Base-by-base conservation (phyloP, 1,140 invertebrate genomes). In the Zeugodacus cucurbitae region DNA sequence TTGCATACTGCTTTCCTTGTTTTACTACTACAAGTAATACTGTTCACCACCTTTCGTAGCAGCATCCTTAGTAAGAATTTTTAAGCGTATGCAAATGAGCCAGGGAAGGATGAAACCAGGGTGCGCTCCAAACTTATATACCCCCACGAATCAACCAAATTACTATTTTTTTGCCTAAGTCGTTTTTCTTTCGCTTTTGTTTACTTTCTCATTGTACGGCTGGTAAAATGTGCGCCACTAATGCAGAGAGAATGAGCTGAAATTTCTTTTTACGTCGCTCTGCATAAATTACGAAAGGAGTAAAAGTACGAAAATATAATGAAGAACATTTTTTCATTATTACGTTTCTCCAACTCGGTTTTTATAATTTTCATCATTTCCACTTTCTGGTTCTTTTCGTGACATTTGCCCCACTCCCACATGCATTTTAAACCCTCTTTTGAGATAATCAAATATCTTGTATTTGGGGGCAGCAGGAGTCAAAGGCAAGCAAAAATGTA, bases 11-110 rank as follows among this genome's bases (percentile, higher is more conserved):
- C 85, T 90, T 78, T 70, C 88, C 57, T 89, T 88, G 88, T 88
- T 88, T 64, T 88, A 87, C 90, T 90, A 90, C 90, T 90, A 90
- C 14, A 54, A 54, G 48, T 11, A 54, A 89, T 26, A 32, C 17
- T 34, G 17, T 32, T 67, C 62, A 67, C 29, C 62, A 90, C 89
- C 89, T 87, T 87, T 82, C 37, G 78, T 87, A 59, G 70, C 90
- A 90, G 90, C 91, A 86, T 20, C 85, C 17, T 14, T 22, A 48
- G 57, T 90, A 88, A 54, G 89, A 92, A 92, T 92, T 90, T 91
- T 90, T 91, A 92, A 92, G 90, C 91, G 90, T 92, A 92, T 92
- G 91, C 91, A 92, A 92, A 92, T 92, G 91, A 92, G 91, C 62
- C 78, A 32, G 29, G 44, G 54, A 37, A 44, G 62, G 29, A 87